Base-by-base conservation (phyloP, 2,797 vertebrate genomes). In the Sparus aurata region DNA sequence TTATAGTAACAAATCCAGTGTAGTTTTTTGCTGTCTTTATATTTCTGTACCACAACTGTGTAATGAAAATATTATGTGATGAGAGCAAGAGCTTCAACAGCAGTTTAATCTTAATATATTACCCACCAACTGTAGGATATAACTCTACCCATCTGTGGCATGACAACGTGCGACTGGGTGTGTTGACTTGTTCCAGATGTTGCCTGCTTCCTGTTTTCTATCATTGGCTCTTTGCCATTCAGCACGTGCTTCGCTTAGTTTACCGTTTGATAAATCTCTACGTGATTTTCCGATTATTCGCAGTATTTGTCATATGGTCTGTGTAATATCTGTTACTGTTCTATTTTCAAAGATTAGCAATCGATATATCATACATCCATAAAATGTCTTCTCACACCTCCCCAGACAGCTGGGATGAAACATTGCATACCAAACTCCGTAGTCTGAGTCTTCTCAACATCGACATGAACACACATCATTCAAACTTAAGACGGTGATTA, bases 131-230 rank as follows among this genome's bases (percentile, higher is more conserved):
- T 49, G 12, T 62, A 22, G 27, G 16, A 8, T 47, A 9, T 43
- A 68, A 27, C 25, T 43, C 18, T 5, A 65, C 0, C 22, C 38
- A 49, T 55, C 34, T 63, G 41, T 46, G 15, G 27, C 25, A 47
- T 12, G 4, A 34, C 5, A 43, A 18, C 27, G 12, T 22, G 34
- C 20, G 12, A n/a, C 43, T 23, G n/a, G 2, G 59, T 8, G 6
- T 43, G 67, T 41, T 67, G 71, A 73, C 72, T 18, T 45, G 43
- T 50, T 75, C 12, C 71, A 83, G n/a, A 85, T 85, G 76, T 73
- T 58, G 58, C 12, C 34, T 34, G 34, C 34, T 9, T 34, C 34
- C 34, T 22, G 15, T 49, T 23, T 30, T 54, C n/a, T 61, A 2
- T 68, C 41, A 72, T 15, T 17, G 45, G 2, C 12, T 55, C 4